Evolutionary conservation across 2,113 vertebrate genomes (phyloP), one percentile per base, ranked within the genome.

Genomic region (Eudorcas thomsonii): DNA sequence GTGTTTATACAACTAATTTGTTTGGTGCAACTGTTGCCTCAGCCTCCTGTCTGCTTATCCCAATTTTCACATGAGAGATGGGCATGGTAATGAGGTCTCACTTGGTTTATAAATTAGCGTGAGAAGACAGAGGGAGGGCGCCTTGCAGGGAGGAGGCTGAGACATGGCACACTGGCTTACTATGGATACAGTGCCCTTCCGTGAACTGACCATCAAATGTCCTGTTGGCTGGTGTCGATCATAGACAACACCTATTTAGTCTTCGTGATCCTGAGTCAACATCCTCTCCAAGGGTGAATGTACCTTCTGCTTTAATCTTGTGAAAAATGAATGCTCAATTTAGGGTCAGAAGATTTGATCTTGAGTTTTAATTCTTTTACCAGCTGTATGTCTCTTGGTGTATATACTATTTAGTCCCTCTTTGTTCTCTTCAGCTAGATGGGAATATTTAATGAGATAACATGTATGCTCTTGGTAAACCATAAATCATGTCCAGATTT

Each of bases 1-100:
- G 59, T 95, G 96, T 95, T 95, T 55, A 55, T 36, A 77, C 67
- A 89, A 81, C 95, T 97, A 30, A 97, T 96, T 85, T 81, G 84
- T 88, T 84, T 78, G 59, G 82, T 16, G 21, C 21, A 59, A 54
- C 45, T 88, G 9, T 50, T 8, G 84, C 59, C 52, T 95, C 10
- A 26, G 54, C 19, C 62, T 54, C 52, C 10, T 1, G 25, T 28
- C n/a, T 81, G 14, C 45, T 77, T 8, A 67, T 11, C 21, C 57
- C 85, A 23, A 3, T 14, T 54, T n/a, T 94, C 52, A 39, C 62
- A 30, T 3, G n/a, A 83, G 48, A 67, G 33, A 12, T 48, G 11
- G 25, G 54, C 48, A 4, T 3, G 1, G 52, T 16, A 4, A 30
- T 45, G 88, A 50, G 43, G 52, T 10, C 45, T 62, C 78, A 4